Percentiles rank a stretch among this genome's conserved stretches.
Conservation (phyloP, 2,888 invertebrate genomes). For the Microplitis deprimator region DNA sequence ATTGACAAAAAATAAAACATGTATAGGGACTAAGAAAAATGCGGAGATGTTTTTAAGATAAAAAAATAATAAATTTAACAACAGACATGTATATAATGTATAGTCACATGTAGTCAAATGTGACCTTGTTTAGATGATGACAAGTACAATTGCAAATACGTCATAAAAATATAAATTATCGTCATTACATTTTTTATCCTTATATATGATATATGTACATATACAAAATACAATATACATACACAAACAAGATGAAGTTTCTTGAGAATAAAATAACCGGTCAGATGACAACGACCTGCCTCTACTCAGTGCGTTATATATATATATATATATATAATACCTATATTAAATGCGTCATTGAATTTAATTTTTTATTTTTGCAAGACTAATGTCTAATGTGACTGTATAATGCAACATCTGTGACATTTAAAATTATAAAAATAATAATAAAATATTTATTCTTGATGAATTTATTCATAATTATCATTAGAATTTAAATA, state of each 20-base stretch:
- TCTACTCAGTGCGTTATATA: neutral
- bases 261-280: neutral
- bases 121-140: neutral
- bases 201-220: neutral
- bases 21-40: too few relatives aligned
- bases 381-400: neutral
- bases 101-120: neutral
- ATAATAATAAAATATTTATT: too few relatives aligned
- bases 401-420: neutral
- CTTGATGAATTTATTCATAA: too few relatives aligned
- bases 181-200: neutral
- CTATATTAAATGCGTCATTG: neutral
- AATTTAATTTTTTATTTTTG: neutral
- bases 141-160: neutral
- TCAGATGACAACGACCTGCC: neutral
- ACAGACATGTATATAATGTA: too few relatives aligned
- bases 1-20: too few relatives aligned
- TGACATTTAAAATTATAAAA: neutral
- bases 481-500: too few relatives aligned
- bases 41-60: too few relatives aligned
- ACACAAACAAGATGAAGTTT: neutral
- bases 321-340: neutral
- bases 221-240: too few relatives aligned
- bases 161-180: neutral
- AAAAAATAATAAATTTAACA: too few relatives aligned